A percentile compares a stretch with the other conserved stretches of the same genome.
phyloP scores from a whole-genome alignment of 2,888 invertebrate species.

The Scrobipalpa atriplicella region DNA sequence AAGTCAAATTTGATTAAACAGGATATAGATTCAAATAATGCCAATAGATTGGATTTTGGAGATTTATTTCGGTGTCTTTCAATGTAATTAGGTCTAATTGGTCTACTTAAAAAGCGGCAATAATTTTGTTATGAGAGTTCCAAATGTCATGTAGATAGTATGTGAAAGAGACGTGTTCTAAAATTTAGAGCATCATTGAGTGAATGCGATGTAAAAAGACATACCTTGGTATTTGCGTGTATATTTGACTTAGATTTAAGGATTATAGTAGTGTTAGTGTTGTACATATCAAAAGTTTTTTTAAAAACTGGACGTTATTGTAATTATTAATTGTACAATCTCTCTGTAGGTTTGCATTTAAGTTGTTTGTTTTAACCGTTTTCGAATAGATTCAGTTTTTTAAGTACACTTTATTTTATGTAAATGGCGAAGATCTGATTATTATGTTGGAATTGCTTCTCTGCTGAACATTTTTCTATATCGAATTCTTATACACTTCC shows the following conservation, averaged over 20 bases:
- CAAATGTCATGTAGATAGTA: slow-evolving; percentile 43
- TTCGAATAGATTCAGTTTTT: slow-evolving; percentile 37
- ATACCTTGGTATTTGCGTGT: slow-evolving; percentile 53
- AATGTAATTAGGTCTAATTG: slow-evolving; percentile 35
- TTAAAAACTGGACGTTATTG: slow-evolving; percentile 54
- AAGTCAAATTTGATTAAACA: slow-evolving; percentile 17
- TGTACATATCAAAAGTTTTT: slow-evolving; percentile 78
- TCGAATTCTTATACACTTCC: background rate
- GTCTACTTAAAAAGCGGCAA: slow-evolving; percentile 30
- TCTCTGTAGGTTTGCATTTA: slow-evolving; percentile 64
- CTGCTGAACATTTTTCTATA: slow-evolving; percentile 7
- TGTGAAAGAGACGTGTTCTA: slow-evolving; percentile 57
- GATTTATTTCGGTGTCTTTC: slow-evolving; percentile 48
- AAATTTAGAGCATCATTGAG: slow-evolving; percentile 68
- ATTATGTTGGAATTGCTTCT: slow-evolving; percentile 30
- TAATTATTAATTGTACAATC: slow-evolving; percentile 66
- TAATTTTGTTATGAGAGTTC: slow-evolving; percentile 15
- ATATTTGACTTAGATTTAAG: slow-evolving; percentile 53
- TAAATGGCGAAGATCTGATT: slow-evolving; percentile 57
- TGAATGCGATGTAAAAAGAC: slow-evolving; percentile 51
- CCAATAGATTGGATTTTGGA: slow-evolving; percentile 51
- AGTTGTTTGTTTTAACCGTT: slow-evolving; percentile 48
- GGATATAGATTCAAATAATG: slow-evolving; percentile 39
- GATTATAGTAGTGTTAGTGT: slow-evolving; percentile 49
- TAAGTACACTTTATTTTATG: slow-evolving; percentile 44